A percentile compares a stretch with the other conserved stretches of the same genome.
These are phyloP conservation scores for Girardinichthys multiradiatus DNA, from an alignment of 2,113 vertebrate species.

Conservation along the genomic window DNA sequence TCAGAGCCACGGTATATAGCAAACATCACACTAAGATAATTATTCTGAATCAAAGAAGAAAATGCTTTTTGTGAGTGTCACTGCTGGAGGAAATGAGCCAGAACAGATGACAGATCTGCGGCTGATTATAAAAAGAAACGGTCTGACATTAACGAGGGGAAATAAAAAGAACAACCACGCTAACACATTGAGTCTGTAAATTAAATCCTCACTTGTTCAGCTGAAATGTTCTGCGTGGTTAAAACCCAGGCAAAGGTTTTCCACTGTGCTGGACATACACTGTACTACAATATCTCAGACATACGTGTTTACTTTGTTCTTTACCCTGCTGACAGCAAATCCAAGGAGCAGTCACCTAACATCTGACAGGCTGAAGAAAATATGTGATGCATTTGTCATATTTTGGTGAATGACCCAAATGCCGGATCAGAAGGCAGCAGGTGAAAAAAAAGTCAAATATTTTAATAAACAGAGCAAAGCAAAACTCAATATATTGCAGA, in stretches of 20 bases:
- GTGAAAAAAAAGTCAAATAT: not conserved
- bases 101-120: not conserved
- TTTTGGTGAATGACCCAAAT: not conserved
- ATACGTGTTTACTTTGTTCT: not conserved
- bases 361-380: not conserved
- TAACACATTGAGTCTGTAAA: not conserved
- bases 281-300: too few species aligned
- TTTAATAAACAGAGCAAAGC: not conserved
- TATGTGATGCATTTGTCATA: not conserved
- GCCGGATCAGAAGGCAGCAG: too few species aligned
- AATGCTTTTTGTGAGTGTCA: not conserved
- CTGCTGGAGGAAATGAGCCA: not conserved
- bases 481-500: not conserved
- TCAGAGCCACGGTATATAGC: not conserved
- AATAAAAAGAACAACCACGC: slow-evolving; percentile 1
- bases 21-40: not conserved
- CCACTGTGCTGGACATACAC: too few species aligned
- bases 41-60: slow-evolving; percentile 3
- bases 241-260: not conserved
- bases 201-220: slow-evolving; percentile 1
- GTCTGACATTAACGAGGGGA: not conserved
- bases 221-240: not conserved
- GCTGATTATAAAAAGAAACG: not conserved
- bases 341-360: not conserved
- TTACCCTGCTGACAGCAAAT: not conserved